Conservation (phyloP, 1,140 invertebrate genomes). For the Papilio machaon region DNA sequence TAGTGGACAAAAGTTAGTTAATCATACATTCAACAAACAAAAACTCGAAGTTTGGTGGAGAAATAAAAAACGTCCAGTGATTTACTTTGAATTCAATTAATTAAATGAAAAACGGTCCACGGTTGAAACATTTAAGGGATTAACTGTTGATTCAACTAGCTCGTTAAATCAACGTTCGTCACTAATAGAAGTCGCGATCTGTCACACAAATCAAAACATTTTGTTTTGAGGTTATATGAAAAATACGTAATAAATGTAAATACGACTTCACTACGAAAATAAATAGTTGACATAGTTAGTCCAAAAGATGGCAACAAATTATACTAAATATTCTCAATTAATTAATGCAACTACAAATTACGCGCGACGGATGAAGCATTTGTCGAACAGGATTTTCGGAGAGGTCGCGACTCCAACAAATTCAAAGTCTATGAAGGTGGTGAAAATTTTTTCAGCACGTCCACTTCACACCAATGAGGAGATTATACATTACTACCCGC, state of each 20-base stretch:
- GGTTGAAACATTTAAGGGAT: too few relatives aligned
- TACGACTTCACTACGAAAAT: background rate
- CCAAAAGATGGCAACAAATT: constrained; percentile 70
- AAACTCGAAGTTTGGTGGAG: too few relatives aligned
- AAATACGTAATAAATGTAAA: too few relatives aligned
- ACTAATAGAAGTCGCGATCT: too few relatives aligned
- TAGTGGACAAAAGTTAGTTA: too few relatives aligned
- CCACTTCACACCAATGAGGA: constrained; percentile 89
- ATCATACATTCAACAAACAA: too few relatives aligned
- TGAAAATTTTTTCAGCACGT: constrained; percentile 89
- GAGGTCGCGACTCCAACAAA: constrained; percentile 91
- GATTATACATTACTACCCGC: constrained; percentile 93
- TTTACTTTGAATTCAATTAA: too few relatives aligned
- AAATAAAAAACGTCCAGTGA: too few relatives aligned
- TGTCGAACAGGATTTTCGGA: constrained; percentile 95
- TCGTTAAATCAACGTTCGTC: too few relatives aligned
- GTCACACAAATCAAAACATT: constrained; percentile 21
- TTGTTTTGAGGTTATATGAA: constrained; percentile 13
- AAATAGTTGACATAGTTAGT: background rate
- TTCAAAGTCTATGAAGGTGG: constrained; percentile 90
- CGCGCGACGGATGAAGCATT: constrained; percentile 91
- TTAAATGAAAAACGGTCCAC: too few relatives aligned
- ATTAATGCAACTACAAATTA: constrained; percentile 89
- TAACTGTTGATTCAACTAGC: too few relatives aligned
- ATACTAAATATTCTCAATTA: constrained; percentile 87